phyloP scores from a whole-genome alignment of 2,888 invertebrate species.

The Dascillus cervinus region DNA sequence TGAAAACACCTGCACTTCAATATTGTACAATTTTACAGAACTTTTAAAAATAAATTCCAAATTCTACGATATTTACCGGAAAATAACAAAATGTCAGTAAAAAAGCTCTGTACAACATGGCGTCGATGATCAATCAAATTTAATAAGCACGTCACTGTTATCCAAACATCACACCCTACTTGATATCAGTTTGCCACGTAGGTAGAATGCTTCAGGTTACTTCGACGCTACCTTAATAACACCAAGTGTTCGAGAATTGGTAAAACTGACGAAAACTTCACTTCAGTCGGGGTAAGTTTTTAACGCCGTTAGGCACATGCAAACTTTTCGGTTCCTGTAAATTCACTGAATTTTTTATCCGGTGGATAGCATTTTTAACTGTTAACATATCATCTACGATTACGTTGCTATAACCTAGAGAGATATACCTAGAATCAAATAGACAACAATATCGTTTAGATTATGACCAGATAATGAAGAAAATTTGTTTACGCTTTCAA shows the following conservation, averaged over 20 bases:
- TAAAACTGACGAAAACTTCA: background rate
- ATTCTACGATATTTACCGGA: too few species aligned
- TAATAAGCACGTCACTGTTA: conserved; percentile 11
- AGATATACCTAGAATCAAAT: conserved; percentile 15
- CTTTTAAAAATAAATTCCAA: too few species aligned
- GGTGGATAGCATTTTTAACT: conserved; percentile 15
- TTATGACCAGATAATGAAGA: conserved; percentile 12
- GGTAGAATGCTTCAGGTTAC: background rate
- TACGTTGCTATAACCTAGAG: conserved; percentile 17
- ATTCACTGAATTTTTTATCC: conserved; percentile 14
- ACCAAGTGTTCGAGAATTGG: background rate
- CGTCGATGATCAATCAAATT: conserved; percentile 13
- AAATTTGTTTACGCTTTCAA: conserved; percentile 7
- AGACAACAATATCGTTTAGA: conserved; percentile 18
- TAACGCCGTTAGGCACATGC: too few species aligned
- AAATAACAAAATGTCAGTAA: too few species aligned
- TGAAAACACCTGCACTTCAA: too few species aligned
- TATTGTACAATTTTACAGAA: too few species aligned
- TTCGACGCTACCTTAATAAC: background rate
- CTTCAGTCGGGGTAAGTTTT: background rate
- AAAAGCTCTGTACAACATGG: conserved; percentile 16
- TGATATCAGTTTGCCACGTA: conserved; percentile 14
- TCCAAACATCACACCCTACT: conserved; percentile 10
- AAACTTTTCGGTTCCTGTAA: too few species aligned
- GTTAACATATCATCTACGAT: conserved; percentile 19